These are phyloP conservation scores for Plemyria rubiginata DNA, from an alignment of 2,888 invertebrate species.

Conservation along the genomic window DNA sequence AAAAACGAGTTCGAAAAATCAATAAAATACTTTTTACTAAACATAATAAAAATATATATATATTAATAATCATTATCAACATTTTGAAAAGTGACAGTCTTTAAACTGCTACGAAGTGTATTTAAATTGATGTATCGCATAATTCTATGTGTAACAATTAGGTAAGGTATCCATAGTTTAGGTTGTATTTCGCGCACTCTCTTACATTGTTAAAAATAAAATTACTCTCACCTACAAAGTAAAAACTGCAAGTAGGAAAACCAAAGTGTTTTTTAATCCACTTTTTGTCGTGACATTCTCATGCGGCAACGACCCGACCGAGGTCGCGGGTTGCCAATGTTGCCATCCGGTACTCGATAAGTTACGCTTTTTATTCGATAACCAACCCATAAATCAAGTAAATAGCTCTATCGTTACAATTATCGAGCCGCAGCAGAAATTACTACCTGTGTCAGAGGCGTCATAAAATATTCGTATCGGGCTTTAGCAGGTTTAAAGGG, in stretches of 20 bases:
- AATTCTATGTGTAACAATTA: too few species aligned
- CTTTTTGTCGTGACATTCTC: slow-evolving; percentile 67
- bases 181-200: too few species aligned
- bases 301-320: slow-evolving; percentile 68
- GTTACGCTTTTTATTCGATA: slow-evolving; percentile 52
- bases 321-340: slow-evolving; percentile 62
- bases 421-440: slow-evolving; percentile 15
- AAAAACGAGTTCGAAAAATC: neutral
- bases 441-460: slow-evolving; percentile 7
- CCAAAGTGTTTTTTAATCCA: slow-evolving; percentile 43
- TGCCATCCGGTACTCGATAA: slow-evolving; percentile 60
- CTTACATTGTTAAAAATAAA: too few species aligned
- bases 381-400: slow-evolving; percentile 36
- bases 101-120: too few species aligned
- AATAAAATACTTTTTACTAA: too few species aligned
- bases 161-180: too few species aligned
- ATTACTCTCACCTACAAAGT: neutral
- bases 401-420: slow-evolving; percentile 33
- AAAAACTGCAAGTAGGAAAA: slow-evolving; percentile 36
- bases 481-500: neutral
- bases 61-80: too few species aligned
- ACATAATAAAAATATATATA: too few species aligned
- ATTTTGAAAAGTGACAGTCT: too few species aligned
- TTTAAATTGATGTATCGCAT: too few species aligned
- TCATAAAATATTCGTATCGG: slow-evolving; percentile 16